Percentiles rank a stretch among this genome's conserved stretches.
These are phyloP conservation scores for Cettia cetti DNA, from an alignment of 2,113 vertebrate species.

Conservation along the genomic window DNA sequence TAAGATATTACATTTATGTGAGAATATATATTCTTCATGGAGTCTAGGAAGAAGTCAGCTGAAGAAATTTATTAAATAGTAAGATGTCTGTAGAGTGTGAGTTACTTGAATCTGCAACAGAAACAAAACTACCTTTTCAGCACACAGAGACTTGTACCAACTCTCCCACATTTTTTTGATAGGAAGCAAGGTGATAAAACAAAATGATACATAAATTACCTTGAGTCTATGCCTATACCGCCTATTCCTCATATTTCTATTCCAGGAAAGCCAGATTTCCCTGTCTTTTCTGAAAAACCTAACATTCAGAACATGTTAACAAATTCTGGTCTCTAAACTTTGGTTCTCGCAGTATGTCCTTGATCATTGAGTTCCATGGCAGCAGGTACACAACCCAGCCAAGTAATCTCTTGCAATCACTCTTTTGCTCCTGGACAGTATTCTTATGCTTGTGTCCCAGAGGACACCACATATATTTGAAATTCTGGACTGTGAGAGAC, in stretches of 20 bases:
- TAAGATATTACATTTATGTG: background rate
- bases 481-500: background rate
- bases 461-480: background rate
- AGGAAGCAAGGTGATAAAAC: background rate
- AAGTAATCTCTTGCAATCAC: background rate
- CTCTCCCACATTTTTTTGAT: background rate
- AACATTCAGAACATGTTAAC: background rate
- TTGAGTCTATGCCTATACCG: background rate
- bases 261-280: background rate
- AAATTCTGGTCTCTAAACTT: background rate
- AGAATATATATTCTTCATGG: background rate
- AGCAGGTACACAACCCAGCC: background rate
- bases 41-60: background rate
- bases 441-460: background rate
- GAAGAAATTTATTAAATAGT: background rate
- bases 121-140: background rate
- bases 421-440: background rate
- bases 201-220: background rate
- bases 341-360: background rate
- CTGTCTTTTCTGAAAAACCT: background rate
- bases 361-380: accelerated
- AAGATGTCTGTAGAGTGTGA: background rate
- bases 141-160: background rate
- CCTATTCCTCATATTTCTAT: too few species aligned
- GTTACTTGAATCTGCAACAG: background rate